Evolutionary conservation across 2,888 invertebrate species (phyloP), one percentile per base, ranked within the genome.

Genomic region (Argynnis bischoffii): DNA sequence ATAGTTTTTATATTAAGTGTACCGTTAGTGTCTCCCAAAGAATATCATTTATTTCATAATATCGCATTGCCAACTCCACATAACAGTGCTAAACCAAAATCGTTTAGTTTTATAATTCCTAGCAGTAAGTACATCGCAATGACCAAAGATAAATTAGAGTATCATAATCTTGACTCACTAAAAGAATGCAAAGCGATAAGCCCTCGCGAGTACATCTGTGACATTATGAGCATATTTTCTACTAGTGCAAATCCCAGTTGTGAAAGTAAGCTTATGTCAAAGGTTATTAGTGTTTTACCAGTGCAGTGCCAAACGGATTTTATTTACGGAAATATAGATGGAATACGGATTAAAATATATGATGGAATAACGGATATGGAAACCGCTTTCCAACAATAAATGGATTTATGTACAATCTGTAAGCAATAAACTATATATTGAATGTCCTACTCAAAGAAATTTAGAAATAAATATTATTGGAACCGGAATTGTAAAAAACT

Each of bases 31-130:
- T 53, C 14, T 16, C 14, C 13, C 15, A 56, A 63, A 21, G 63
- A 69, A n/a, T 69, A 66, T 46, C 41, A 60, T 26, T 50, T 72
- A 6, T 73, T 59, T n/a, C 66, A 75, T 67, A 67, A 14, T 55
- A 57, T 75, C 13, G 60, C 73, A 0, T 55, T 73, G 26, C 74
- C 75, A 3, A 26, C 21, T 26, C n/a, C n/a, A n/a, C n/a, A n/a
- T n/a, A n/a, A n/a, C 2, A 26, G 21, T 26, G 21, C 21, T 26
- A 26, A 26, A 67, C 69, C 14, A 46, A 69, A 41, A 69, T 57
- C 2, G 55, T 66, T 41, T 55, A 41, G 15, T 55, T 72, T 47
- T 63, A 53, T 15, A 56, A 66, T 13, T 26, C 26, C 26, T 26
- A 26, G 26, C 26, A 3, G 26, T 26, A 26, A 26, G 26, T 26